Evolutionary conservation across 2,888 invertebrate genomes (phyloP).

Genomic region (Oscheius sp.): DNA sequence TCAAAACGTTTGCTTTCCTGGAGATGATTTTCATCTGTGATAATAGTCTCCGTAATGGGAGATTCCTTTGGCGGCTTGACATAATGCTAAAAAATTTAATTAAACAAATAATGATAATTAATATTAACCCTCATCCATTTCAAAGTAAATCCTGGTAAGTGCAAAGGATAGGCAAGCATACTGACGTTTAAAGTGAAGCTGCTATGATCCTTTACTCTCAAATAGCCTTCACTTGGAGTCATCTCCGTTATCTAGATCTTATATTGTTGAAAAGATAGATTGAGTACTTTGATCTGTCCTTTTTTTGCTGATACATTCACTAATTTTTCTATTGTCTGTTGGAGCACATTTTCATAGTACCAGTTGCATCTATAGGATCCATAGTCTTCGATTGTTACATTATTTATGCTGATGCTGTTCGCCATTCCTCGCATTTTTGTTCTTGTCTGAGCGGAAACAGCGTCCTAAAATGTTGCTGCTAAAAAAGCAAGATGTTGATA

Average conservation of each 20-base stretch:
- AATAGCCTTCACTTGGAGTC: not conserved
- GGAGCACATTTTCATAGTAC: slow-evolving; percentile 7
- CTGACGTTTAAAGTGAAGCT: slow-evolving; percentile 23
- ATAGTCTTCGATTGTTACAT: slow-evolving; percentile 35
- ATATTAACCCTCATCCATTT: slow-evolving; percentile 42
- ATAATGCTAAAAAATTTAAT: not conserved
- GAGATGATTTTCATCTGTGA: slow-evolving; percentile 2
- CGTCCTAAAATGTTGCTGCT: not conserved
- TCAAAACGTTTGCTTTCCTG: slow-evolving; percentile 13
- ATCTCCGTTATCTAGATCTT: slow-evolving; percentile 5
- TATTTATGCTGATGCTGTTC: slow-evolving; percentile 16
- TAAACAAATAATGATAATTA: not conserved
- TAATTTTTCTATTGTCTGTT: slow-evolving; percentile 1
- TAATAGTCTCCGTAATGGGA: slow-evolving; percentile 4
- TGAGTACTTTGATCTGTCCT: slow-evolving; percentile 36
- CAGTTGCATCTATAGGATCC: slow-evolving; percentile 36
- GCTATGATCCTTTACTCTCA: too few species aligned
- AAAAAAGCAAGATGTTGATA: not conserved
- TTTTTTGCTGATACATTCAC: slow-evolving; percentile 37
- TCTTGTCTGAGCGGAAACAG: slow-evolving; percentile 3
- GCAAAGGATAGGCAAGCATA: slow-evolving; percentile 13
- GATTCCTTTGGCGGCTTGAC: slow-evolving; percentile 18
- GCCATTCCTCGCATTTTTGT: not conserved
- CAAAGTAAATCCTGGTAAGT: slow-evolving; percentile 27
- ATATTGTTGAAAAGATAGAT: not conserved